phyloP scores from a whole-genome alignment of 2,113 vertebrate genomes.

The pig (Sus scrofa) region T2T-Sscrofa CM000817.6:72175501-72176000 shows the following conservation, averaged over 20 bases:
- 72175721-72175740: accelerated
- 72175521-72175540: background rate
- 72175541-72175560: background rate
- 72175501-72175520: background rate
- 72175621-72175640: accelerated
- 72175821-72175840: slow-evolving; percentile 79
- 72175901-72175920: slow-evolving; percentile 86
- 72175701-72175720: background rate
- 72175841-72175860: slow-evolving; percentile 73
- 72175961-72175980: slow-evolving; percentile 88
- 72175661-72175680: background rate
- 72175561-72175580: background rate
- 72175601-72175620: accelerated
- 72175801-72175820: slow-evolving; percentile 88
- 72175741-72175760: background rate
- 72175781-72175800: slow-evolving; percentile 77
- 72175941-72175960: slow-evolving; percentile 86
- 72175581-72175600: background rate
- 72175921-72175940: slow-evolving; percentile 83
- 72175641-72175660: background rate
- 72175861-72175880: slow-evolving; percentile 84
- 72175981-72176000: slow-evolving; percentile 86
- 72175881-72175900: slow-evolving; percentile 88
- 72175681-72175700: background rate
- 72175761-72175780: slow-evolving; percentile 60